A percentile compares a stretch with the other conserved stretches of the same genome.
Evolutionary conservation across 2,888 invertebrate genomes (phyloP).

Genomic region (Erannis defoliaria): DNA sequence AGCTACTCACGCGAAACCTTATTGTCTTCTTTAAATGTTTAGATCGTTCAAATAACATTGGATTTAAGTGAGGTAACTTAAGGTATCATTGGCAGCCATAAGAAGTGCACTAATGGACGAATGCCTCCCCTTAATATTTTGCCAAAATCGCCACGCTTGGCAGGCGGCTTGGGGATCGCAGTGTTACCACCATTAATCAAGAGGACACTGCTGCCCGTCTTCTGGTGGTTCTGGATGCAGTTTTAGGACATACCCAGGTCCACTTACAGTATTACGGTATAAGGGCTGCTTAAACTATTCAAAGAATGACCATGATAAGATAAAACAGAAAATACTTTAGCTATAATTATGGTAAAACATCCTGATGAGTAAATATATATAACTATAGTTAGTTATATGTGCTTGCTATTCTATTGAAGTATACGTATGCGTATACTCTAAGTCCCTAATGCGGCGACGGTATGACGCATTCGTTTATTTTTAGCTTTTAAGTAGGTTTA

Average conservation of each 20-base stretch:
- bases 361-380: too few relatives aligned
- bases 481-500: not conserved
- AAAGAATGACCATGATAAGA: slow-evolving; percentile 6
- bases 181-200: too few relatives aligned
- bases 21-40: not conserved
- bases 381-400: not conserved
- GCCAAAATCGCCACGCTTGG: too few relatives aligned
- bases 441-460: not conserved
- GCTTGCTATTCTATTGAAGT: not conserved
- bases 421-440: too few relatives aligned
- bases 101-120: too few relatives aligned
- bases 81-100: too few relatives aligned
- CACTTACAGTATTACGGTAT: too few relatives aligned
- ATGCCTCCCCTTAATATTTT: too few relatives aligned
- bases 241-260: too few relatives aligned
- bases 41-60: not conserved
- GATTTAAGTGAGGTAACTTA: not conserved
- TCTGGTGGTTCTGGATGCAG: too few relatives aligned
- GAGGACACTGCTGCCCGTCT: too few relatives aligned
- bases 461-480: slow-evolving; percentile 13
- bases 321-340: not conserved
- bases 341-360: not conserved
- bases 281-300: slow-evolving; percentile 2
- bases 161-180: too few relatives aligned
- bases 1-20: slow-evolving; percentile 5